Evolutionary conservation across 2,888 invertebrate species (phyloP).

Genomic region (Dryomyza anilis): DNA sequence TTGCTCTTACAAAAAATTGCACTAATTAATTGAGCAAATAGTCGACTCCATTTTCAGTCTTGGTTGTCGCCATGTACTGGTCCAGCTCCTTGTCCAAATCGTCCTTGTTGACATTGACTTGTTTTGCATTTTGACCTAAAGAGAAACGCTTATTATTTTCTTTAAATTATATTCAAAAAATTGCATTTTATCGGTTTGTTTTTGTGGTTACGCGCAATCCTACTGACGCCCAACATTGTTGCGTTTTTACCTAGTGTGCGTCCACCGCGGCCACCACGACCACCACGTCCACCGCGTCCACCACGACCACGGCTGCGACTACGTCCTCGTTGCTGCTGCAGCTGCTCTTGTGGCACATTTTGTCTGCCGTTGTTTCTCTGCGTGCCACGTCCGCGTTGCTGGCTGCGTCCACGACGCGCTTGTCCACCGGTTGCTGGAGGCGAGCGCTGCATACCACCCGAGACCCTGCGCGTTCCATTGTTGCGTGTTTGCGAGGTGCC

Average conservation of each 20-base stretch:
- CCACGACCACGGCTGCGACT: constrained; percentile 52
- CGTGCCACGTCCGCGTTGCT: constrained; percentile 41
- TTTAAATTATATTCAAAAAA: background rate
- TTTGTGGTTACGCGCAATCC: background rate
- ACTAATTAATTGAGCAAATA: constrained; percentile 48
- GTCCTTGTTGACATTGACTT: constrained; percentile 63
- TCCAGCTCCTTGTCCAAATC: constrained; percentile 74
- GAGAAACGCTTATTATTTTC: constrained; percentile 3
- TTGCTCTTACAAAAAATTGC: too few relatives aligned
- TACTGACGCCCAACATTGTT: constrained; percentile 34
- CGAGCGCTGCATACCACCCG: constrained; percentile 38
- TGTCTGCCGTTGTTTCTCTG: constrained; percentile 41
- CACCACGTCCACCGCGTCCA: constrained; percentile 36
- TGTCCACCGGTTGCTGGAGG: constrained; percentile 34
- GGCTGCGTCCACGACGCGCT: constrained; percentile 49
- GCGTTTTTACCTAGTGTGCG: constrained; percentile 54
- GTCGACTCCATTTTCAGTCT: constrained; percentile 54
- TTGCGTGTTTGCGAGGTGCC: constrained; percentile 50
- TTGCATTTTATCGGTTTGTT: background rate
- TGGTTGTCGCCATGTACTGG: constrained; percentile 73
- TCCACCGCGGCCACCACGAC: too few relatives aligned
- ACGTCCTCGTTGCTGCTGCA: constrained; percentile 53
- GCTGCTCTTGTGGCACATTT: constrained; percentile 41
- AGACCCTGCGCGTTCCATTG: constrained; percentile 39
- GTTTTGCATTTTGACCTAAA: constrained; percentile 42